Base-by-base conservation (phyloP, 1,140 invertebrate genomes). In the Zaprionus tsacasi region DNA sequence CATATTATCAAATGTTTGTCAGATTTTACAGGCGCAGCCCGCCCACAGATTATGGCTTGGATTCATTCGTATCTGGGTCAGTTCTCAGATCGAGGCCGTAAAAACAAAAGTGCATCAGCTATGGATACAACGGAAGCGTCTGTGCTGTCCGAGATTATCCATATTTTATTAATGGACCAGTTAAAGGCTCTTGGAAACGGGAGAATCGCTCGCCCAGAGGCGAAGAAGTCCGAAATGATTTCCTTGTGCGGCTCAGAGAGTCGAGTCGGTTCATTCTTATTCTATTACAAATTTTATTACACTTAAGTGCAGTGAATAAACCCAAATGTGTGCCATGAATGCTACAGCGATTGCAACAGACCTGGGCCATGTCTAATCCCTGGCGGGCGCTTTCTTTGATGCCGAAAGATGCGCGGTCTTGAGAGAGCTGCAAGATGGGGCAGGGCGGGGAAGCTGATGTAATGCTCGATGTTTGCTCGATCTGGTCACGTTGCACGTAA, bases 271-370 rank as follows among this genome's bases (percentile, higher is more conserved):
- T 58, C 40, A 68, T 56, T 82, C 77, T 88, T 88, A 88, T 87
- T 87, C 83, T 87, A 87, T 87, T 88, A 88, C 83, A 80, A 87
- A 87, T 87, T 87, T 88, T 87, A 87, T 87, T 88, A 87, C 60
- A 87, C 85, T 88, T 87, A 87, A 88, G 77, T 87, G 85, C 65
- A 82, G 83, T 79, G 78, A 88, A 78, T 83, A 80, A 85, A 82
- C 55, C 57, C 33, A 88, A 87, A 87, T 87, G 80, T 88, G 83
- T 87, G 83, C 83, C 83, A 88, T 87, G 80, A 75, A 70, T 59
- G 54, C 61, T 30, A 30, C 6, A 57, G 35, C 48, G 55, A 60
- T 27, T 43, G 67, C 58, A 73, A 59, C 57, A 38, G 63, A 76
- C 64, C 66, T 73, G 70, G 78, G 74, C 83, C 83, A 75, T 87